Percentiles rank a stretch among this genome's conserved stretches.
Conservation (phyloP, 2,888 invertebrate genomes). For the Tuberolachnus salignus region DNA sequence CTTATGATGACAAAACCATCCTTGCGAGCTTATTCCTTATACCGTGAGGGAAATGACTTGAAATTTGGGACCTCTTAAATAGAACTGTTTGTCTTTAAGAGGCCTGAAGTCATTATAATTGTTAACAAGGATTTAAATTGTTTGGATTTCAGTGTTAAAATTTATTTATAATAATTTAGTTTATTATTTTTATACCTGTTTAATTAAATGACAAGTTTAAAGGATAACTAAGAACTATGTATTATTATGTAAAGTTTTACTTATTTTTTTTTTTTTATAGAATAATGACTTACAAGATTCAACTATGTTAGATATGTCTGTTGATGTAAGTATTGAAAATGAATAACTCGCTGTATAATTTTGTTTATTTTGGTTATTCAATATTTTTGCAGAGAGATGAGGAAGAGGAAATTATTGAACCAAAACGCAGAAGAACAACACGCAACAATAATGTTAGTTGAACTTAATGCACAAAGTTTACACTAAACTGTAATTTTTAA, state of each 20-base stretch:
- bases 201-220: too few relatives aligned
- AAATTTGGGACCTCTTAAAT: conserved; percentile 23
- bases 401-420: conserved; percentile 40
- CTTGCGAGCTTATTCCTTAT: conserved; percentile 46
- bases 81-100: conserved; percentile 14
- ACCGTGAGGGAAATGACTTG: conserved; percentile 25
- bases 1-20: conserved; percentile 45
- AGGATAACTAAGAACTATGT: too few relatives aligned
- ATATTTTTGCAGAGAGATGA: conserved; percentile 38
- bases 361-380: too few relatives aligned
- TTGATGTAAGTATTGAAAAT: conserved; percentile 34
- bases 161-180: neutral
- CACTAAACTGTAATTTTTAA: conserved; percentile 31
- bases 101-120: conserved; percentile 35
- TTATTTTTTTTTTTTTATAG: neutral
- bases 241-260: neutral
- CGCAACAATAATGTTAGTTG: conserved; percentile 50
- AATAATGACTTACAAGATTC: conserved; percentile 45
- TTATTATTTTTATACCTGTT: neutral
- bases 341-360: neutral
- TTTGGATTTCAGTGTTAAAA: neutral
- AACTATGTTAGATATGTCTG: conserved; percentile 51
- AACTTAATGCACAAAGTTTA: neutral
- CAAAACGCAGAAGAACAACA: conserved; percentile 45
- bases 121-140: neutral